Evolutionary conservation across 2,113 vertebrate genomes (phyloP), one percentile per base, ranked within the genome.

Genomic region (Sander lucioperca): DNA sequence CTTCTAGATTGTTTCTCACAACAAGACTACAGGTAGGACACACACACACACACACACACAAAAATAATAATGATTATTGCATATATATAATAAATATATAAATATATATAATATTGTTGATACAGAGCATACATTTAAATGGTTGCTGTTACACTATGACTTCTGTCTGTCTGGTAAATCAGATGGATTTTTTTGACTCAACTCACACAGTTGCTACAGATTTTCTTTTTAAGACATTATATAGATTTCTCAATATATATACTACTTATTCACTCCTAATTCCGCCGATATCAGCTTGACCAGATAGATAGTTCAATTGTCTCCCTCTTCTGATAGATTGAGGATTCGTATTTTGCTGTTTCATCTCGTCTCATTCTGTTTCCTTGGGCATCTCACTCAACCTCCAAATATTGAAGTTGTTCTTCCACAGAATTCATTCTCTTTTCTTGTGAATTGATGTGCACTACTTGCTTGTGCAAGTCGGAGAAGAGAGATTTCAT

Each of bases 1-100:
- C 94, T 99, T 18, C 95, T 96, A 30, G 93, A 96, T 6, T 98
- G 97, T 88, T 93, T 98, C 86, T 96, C 96, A 66, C 96, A 97
- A 18, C 92, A 95, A 48, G 88, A 95, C 0, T 98, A 97, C 87
- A 95, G 97, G 98, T 99, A 92, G 89, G 47, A 3, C 43, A 33
- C 75, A 63, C 53, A 43, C 48, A 76, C 27, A 51, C 53, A 51
- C 51, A n/a, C 2, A 19, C n/a, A 54, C 39, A 5, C 0, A 33
- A 5, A 33, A 18, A 23, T 6, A 47, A 33, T 8, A n/a, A 14
- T 18, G 0, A 45, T 59, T 13, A 36, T n/a, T 19, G 6, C 10
- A n/a, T n/a, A n/a, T n/a, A n/a, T n/a, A n/a, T n/a, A n/a, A n/a
- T n/a, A n/a, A n/a, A n/a, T n/a, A n/a, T n/a, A 25, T 25, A 25